Base-by-base conservation (phyloP, 1,140 invertebrate genomes). In the Neodiprion virginianus region DNA sequence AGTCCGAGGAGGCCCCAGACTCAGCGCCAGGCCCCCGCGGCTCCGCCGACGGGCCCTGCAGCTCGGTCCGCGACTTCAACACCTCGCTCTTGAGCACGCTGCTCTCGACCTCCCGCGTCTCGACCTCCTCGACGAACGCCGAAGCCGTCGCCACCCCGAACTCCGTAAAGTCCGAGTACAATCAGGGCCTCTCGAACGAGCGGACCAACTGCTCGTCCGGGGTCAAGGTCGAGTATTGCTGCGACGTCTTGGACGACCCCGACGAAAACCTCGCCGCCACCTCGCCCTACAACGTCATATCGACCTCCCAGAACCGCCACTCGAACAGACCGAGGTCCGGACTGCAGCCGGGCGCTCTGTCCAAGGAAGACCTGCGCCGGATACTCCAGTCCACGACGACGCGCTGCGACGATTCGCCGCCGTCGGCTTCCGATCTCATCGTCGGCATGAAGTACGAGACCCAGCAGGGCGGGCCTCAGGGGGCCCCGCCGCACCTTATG, bases 371-470 rank as follows among this genome's bases (percentile, higher is more conserved):
- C 53, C 70, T 53, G 69, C 74, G 70, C 66, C 70, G 48, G 68
- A 53, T 8, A 1, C 66, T 14, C n/a, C 49, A 71, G 72, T 75
- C 40, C 10, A 80, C 80, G 48, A 8, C 76, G 1, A 48, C 71
- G n/a, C 53, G 53, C 67, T 80, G 73, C 48, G 71, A 72, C 40
- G 72, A 72, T 5, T 76, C 81, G 21, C 47, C 69, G 11, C 77
- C 83, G 67, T 72, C 80, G 28, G 74, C 72, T 71, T 79, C 81
- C 3, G 79, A 82, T 28, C 79, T 83, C 7, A 76, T 73, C 21
- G 78, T 83, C 72, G 86, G 88, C 8, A 88, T 89, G 88, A 89
- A 89, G 81, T 89, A 87, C 82, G 87, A 87, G 66, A 85, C 80
- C 0, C 87, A 88, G 21, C 87, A 88, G 21, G 76, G 82, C 0